Evolutionary conservation across 2,113 vertebrate genomes (phyloP), one percentile per base, ranked within the genome.

Genomic region (Haemorhous mexicanus): DNA sequence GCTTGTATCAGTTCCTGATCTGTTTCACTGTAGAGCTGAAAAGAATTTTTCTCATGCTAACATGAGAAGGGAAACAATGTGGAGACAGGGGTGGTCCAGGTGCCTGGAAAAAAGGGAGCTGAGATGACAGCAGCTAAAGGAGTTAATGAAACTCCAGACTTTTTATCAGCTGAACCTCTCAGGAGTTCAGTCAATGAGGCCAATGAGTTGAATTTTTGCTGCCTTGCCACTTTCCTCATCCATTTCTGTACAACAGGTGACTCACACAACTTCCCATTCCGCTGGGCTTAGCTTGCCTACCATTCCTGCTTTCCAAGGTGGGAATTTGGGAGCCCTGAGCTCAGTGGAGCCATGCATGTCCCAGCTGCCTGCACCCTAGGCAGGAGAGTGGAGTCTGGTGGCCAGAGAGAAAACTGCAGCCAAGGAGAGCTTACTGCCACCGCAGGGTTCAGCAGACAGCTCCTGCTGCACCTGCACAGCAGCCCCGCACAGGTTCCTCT

Each of bases 321-420:
- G 61, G 58, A 22, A 1, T 0, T 21, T 19, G 63, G 59, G 23
- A 59, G 55, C 24, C 2, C 20, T 0, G 22, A 19, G 66, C 3
- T 44, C 41, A 10, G 39, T 0, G 77, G 41, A 66, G 28, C 61
- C 0, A 3, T 8, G 39, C 28, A 30, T 49, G 21, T 20, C 68
- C 18, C 63, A 28, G 52, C 62, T 44, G 43, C 72, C 61, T 10
- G 12, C 27, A 64, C 49, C 47, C 49, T 67, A 85, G 50, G 84
- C 62, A 77, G 84, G 43, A 95, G 58, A 91, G 94, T 93, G 95
- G 89, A 95, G 78, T 94, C 95, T 97, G 93, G 49, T 20, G 94
- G 94, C 44, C 91, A 55, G 32, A 74, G 63, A 50, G 70, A 33
- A 91, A 80, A 94, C 20, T 87, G 75, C 94, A 96, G 9, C 46